Percentiles rank a stretch among this genome's conserved stretches.
Conservation (phyloP, 2,797 vertebrate genomes). For the Chromobotia macracanthus region DNA sequence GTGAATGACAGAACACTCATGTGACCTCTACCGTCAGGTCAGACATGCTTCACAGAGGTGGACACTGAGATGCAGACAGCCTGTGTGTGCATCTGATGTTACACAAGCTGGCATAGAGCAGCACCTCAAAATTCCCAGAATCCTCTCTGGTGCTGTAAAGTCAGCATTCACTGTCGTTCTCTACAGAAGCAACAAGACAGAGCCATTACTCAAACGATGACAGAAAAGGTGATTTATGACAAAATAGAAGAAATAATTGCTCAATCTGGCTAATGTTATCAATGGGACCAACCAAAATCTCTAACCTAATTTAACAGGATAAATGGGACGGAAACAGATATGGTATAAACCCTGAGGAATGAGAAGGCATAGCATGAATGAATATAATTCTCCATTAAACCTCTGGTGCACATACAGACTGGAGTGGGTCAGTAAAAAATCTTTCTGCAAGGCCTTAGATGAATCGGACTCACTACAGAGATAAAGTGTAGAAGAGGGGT, state of each 20-base stretch:
- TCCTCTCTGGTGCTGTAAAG: slow-evolving; percentile 3
- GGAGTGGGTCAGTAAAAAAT: neutral
- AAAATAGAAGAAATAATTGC: slow-evolving; percentile 25
- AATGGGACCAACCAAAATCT: neutral
- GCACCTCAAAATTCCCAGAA: neutral
- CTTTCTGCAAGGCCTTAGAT: neutral
- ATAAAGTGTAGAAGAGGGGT: slow-evolving; percentile 7
- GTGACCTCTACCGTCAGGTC: slow-evolving; percentile 37
- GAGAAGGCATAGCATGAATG: no score
- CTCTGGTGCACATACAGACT: neutral
- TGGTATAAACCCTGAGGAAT: neutral
- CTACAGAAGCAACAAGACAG: neutral
- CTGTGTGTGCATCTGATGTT: no score
- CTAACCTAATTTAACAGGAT: slow-evolving; percentile 22
- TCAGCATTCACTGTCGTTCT: neutral
- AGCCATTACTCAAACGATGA: slow-evolving; percentile 31
- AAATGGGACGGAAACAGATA: slow-evolving; percentile 25
- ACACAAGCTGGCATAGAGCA: neutral
- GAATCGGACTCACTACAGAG: slow-evolving; percentile 2
- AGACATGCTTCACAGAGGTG: slow-evolving; percentile 25
- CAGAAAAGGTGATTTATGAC: slow-evolving; percentile 17
- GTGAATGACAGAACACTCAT: slow-evolving; percentile 17
- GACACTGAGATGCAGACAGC: slow-evolving; percentile 10
- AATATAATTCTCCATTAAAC: slow-evolving; percentile 3
- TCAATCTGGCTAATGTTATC: slow-evolving; percentile 28